Evolutionary conservation across 1,140 invertebrate species (phyloP).

Genomic region (Armadillidium nasatum): DNA sequence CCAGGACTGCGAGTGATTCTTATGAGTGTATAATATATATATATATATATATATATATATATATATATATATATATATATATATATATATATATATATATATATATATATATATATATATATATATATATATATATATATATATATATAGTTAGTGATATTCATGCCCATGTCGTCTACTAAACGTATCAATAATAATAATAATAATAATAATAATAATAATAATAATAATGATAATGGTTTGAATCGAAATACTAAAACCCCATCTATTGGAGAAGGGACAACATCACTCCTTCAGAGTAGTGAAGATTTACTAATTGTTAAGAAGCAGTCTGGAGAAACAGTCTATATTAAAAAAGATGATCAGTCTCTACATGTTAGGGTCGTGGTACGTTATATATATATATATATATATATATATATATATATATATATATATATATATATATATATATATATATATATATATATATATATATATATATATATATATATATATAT

Average conservation of each 20-base stretch:
- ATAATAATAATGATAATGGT: too few relatives aligned
- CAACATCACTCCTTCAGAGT: too few relatives aligned
- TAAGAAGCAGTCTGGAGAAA: not conserved
- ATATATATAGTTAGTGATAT: too few relatives aligned
- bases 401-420: constrained; percentile 4
- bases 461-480: constrained; percentile 16
- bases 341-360: not conserved
- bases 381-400: not conserved
- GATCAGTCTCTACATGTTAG: not conserved
- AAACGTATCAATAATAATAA: too few relatives aligned
- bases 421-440: constrained; percentile 22
- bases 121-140: too few relatives aligned
- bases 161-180: too few relatives aligned
- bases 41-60: not conserved
- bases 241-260: too few relatives aligned
- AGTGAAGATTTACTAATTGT: not conserved
- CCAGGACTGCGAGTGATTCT: too few relatives aligned
- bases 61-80: constrained; percentile 26
- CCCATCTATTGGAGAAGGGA: too few relatives aligned
- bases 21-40: not conserved
- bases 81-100: constrained; percentile 8
- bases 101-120: constrained; percentile 5
- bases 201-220: too few relatives aligned
- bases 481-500: constrained; percentile 16
- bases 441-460: not conserved